phyloP scores from a whole-genome alignment of 2,797 vertebrate species.

The Gallinago stenura region DNA sequence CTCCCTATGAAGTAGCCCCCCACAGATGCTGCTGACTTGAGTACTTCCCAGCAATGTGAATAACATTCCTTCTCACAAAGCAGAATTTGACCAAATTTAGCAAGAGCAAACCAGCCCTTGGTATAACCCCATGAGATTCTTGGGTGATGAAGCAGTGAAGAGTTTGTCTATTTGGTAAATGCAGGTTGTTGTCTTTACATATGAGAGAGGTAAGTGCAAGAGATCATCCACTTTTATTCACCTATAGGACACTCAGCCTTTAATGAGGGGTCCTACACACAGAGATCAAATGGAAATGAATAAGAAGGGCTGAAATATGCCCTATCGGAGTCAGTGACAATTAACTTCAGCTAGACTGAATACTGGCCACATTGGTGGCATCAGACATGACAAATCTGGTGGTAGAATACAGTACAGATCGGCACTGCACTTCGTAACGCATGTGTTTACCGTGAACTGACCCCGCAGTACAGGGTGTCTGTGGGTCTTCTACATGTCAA shows the following conservation, averaged over 20 bases:
- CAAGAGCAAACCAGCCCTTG: background rate
- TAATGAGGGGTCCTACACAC: background rate
- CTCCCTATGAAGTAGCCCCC: background rate
- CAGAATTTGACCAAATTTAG: background rate
- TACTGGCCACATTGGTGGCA: background rate
- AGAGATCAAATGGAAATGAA: background rate
- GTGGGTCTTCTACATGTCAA: background rate
- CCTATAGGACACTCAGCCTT: background rate
- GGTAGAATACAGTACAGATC: background rate
- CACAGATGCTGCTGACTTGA: background rate
- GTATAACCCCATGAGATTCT: background rate
- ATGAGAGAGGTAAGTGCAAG: background rate
- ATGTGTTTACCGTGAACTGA: background rate
- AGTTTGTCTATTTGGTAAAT: background rate
- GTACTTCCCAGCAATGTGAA: background rate
- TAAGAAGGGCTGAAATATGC: background rate
- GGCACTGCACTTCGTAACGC: accelerated
- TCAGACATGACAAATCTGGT: background rate
- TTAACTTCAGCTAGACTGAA: background rate
- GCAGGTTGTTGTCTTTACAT: background rate
- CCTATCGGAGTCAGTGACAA: background rate
- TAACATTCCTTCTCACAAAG: background rate
- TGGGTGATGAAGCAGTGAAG: background rate
- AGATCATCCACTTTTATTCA: background rate
- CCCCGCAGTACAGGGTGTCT: background rate